Evolutionary conservation across 2,797 vertebrate species (phyloP).

Genomic region (Notolabrus celidotus): DNA sequence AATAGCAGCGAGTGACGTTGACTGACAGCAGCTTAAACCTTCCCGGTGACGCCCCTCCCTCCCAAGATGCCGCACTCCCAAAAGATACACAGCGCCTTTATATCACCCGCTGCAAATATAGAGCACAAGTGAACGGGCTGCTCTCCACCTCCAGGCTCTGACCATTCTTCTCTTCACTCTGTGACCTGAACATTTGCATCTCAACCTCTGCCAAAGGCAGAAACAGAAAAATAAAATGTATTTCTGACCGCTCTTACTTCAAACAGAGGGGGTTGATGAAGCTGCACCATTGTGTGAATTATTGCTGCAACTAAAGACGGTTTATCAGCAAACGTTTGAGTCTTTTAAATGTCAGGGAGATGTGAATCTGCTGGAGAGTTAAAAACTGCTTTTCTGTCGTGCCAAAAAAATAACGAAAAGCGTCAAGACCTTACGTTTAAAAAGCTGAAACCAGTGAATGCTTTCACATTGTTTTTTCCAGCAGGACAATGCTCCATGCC

Average conservation of each 20-base stretch:
- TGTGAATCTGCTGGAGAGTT: too few species aligned
- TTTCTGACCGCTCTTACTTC: neutral
- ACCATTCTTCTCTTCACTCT: constrained; percentile 28
- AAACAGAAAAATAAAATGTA: neutral
- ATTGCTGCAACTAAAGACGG: neutral
- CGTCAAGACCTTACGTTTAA: too few species aligned
- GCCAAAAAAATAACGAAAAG: too few species aligned
- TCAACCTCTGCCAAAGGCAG: neutral
- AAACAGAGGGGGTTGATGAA: neutral
- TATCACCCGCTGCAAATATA: constrained; percentile 16
- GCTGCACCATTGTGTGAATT: neutral
- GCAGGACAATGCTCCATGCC: too few species aligned
- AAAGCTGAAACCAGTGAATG: too few species aligned
- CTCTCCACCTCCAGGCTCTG: constrained; percentile 27
- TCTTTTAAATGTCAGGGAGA: too few species aligned
- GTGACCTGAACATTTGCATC: constrained; percentile 39
- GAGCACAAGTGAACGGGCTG: constrained; percentile 11
- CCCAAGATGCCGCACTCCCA: constrained; percentile 32
- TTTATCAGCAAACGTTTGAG: too few species aligned
- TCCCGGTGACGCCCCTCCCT: constrained; percentile 29
- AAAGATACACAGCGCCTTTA: constrained; percentile 14
- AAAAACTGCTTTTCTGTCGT: too few species aligned
- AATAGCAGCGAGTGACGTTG: constrained; percentile 73
- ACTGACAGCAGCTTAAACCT: constrained; percentile 79
- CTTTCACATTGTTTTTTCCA: too few species aligned